Percentiles rank a stretch among this genome's conserved stretches.
Evolutionary conservation across 1,140 invertebrate species (phyloP).

Genomic region (Calephelis virginiensis): DNA sequence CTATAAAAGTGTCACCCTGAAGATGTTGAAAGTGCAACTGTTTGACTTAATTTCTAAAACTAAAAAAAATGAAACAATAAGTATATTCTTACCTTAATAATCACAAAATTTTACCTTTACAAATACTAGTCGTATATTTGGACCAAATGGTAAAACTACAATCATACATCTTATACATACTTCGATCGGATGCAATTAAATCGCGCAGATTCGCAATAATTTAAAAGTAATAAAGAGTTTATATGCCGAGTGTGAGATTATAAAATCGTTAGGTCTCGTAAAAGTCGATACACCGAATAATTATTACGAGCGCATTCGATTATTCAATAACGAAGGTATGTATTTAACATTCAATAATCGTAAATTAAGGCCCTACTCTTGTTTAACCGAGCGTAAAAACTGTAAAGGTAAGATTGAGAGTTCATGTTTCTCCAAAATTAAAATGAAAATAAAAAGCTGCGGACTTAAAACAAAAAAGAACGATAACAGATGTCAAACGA

Average conservation of each 20-base stretch:
- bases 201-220: slow-evolving; percentile 44
- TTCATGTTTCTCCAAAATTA: slow-evolving; percentile 71
- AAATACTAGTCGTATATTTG: too few relatives aligned
- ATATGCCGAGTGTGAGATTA: slow-evolving; percentile 46
- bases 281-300: slow-evolving; percentile 43
- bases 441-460: slow-evolving; percentile 54
- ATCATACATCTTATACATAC: too few relatives aligned
- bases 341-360: slow-evolving; percentile 68
- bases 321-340: slow-evolving; percentile 49
- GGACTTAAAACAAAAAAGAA: slow-evolving; percentile 52
- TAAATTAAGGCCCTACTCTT: slow-evolving; percentile 67
- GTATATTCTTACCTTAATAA: too few relatives aligned
- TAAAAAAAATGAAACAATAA: too few relatives aligned
- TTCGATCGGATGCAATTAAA: slow-evolving; percentile 29
- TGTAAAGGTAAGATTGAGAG: slow-evolving; percentile 70
- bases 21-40: too few relatives aligned
- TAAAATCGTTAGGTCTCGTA: slow-evolving; percentile 39
- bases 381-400: slow-evolving; percentile 75
- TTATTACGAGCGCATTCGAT: slow-evolving; percentile 51
- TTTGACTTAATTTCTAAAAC: too few relatives aligned
- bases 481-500: slow-evolving; percentile 51
- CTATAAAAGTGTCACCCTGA: too few relatives aligned
- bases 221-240: slow-evolving; percentile 49
- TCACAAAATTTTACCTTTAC: too few relatives aligned
- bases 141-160: too few relatives aligned